Percentiles rank a stretch among this genome's conserved stretches.
phyloP scores from a whole-genome alignment of 2,113 vertebrate genomes.

The Zosterops pallidus region DNA sequence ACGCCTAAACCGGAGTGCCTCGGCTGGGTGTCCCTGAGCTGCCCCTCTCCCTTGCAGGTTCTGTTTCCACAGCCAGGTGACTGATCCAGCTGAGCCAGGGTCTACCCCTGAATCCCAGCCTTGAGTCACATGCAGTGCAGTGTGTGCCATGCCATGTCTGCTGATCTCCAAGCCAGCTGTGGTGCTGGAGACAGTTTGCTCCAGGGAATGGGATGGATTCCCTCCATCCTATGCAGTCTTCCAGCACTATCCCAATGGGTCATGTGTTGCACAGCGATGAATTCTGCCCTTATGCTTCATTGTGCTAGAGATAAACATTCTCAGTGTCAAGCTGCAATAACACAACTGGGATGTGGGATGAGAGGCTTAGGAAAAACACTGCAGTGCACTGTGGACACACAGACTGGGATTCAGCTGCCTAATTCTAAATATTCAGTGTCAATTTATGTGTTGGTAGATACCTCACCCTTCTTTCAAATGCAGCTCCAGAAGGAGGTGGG shows the following conservation, averaged over 20 bases:
- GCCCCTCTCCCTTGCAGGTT: not conserved
- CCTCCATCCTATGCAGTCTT: not conserved
- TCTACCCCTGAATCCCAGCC: not conserved
- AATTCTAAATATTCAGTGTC: not conserved
- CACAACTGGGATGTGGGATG: not conserved
- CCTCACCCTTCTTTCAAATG: not conserved
- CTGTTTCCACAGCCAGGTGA: not conserved
- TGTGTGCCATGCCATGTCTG: accelerated
- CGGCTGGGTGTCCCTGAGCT: not conserved
- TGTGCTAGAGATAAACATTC: not conserved
- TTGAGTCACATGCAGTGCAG: accelerated
- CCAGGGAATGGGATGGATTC: accelerated
- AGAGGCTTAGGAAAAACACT: not conserved
- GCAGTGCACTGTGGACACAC: not conserved
- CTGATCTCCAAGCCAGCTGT: not conserved
- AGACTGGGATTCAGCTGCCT: not conserved
- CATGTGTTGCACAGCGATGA: not conserved
- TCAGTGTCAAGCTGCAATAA: not conserved
- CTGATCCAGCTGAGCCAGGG: not conserved
- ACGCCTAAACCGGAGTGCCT: not conserved
- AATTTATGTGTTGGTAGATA: not conserved
- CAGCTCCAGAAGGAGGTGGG: not conserved
- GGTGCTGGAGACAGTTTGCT: not conserved
- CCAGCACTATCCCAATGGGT: not conserved
- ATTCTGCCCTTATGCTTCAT: not conserved